Percentiles rank a stretch among this genome's conserved stretches.
phyloP scores from a whole-genome alignment of 1,140 invertebrate species.

The Cyphomyrmex costatus region DNA sequence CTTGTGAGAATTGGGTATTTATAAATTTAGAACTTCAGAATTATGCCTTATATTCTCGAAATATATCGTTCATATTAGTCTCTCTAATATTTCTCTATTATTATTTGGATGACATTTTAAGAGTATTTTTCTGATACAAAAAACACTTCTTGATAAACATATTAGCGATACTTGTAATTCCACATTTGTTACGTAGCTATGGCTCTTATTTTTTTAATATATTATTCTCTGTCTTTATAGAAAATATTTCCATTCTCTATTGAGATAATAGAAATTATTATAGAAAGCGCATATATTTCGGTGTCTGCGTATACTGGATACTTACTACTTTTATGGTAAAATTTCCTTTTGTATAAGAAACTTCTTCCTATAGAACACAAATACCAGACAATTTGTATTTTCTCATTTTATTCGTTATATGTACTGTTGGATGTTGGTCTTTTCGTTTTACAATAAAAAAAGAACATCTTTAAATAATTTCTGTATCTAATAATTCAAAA shows the following conservation, averaged over 20 bases:
- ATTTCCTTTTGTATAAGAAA: not conserved
- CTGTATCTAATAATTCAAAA: not conserved
- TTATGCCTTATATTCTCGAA: not conserved
- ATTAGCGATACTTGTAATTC: not conserved
- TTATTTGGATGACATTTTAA: not conserved
- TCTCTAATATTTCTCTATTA: not conserved
- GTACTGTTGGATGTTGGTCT: not conserved
- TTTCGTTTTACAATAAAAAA: not conserved
- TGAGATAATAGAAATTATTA: slow-evolving; percentile 25
- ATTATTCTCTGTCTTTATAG: not conserved
- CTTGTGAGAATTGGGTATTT: not conserved
- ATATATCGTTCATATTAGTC: not conserved
- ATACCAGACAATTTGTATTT: not conserved
- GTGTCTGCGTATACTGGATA: not conserved
- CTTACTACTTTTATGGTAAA: not conserved
- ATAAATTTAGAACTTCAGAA: slow-evolving; percentile 7
- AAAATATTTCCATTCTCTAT: slow-evolving; percentile 1
- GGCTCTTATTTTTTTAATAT: not conserved
- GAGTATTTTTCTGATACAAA: not conserved
- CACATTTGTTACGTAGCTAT: not conserved
- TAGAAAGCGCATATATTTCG: not conserved
- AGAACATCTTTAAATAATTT: not conserved
- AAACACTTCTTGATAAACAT: not conserved
- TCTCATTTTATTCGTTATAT: not conserved
- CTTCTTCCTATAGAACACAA: not conserved